A percentile compares a stretch with the other conserved stretches of the same genome.
phyloP scores from a whole-genome alignment of 64 coral and sea anemone species.

The Montipora capricornis region DNA sequence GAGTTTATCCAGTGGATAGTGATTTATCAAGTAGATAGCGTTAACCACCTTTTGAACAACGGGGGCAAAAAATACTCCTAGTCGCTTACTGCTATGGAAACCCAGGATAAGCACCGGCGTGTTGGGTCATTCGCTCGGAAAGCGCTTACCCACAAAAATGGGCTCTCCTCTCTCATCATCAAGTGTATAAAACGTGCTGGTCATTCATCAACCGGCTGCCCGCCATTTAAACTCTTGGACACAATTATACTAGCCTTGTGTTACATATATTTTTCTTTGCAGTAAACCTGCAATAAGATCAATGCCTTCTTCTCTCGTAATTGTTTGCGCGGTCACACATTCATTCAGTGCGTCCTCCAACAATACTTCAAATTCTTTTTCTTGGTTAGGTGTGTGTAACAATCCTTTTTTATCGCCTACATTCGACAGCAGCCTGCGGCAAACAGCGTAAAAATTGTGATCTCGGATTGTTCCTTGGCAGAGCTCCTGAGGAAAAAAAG shows the following conservation, averaged over 20 bases:
- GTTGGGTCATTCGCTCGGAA: too few species aligned
- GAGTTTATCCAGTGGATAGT: too few species aligned
- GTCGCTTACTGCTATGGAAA: too few species aligned
- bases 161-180: too few species aligned
- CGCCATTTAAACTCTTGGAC: too few species aligned
- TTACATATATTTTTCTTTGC: conserved; percentile 1
- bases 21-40: too few species aligned
- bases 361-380: background rate
- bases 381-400: conserved; percentile 63
- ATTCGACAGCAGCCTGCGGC: conserved; percentile 71
- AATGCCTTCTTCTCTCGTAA: conserved; percentile 25
- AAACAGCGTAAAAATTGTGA: conserved; percentile 82
- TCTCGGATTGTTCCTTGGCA: conserved; percentile 68
- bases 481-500: conserved; percentile 47
- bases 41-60: too few species aligned
- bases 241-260: background rate
- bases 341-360: background rate
- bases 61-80: too few species aligned
- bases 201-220: too few species aligned
- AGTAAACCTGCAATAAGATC: conserved; percentile 27
- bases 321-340: background rate
- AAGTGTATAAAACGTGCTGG: too few species aligned
- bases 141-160: too few species aligned
- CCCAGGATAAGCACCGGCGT: too few species aligned
- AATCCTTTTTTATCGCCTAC: conserved; percentile 24